Base-by-base conservation (phyloP, 2,797 vertebrate genomes). In the Helostoma temminkii region DNA sequence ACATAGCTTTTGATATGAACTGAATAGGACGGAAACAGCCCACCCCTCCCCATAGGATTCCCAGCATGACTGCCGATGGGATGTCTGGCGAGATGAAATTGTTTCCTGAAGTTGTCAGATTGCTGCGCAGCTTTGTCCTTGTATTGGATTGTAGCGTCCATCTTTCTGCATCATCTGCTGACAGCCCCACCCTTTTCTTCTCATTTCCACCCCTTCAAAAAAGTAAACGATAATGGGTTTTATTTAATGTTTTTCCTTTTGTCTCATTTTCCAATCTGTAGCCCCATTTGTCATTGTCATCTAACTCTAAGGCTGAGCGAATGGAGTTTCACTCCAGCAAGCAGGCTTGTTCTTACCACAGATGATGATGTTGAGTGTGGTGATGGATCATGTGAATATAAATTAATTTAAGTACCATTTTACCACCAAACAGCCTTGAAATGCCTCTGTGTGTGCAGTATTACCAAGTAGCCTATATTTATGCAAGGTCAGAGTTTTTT, bases 201-300 rank as follows among this genome's bases (percentile, higher is more conserved):
- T 83, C 87, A 87, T 89, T 87, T 82, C 79, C 78, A 76, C 78
- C 71, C 74, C 59, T 86, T 85, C 60, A 82, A 77, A 88, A 80
- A 84, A 87, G 67, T 72, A 81, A 89, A 84, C 74, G 80, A 85
- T 88, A 92, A 90, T 90, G 82, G 88, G 73, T 92, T 92, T 92
- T 92, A 91, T 92, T 92, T 91, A 88, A 91, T 91, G 90, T 91
- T 92, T 91, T 91, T 87, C 82, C 81, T 70, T 89, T 91, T 91
- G 89, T 93, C 89, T 92, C 89, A 83, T 91, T 91, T 90, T 88
- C 85, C 85, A 90, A 91, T 92, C 90, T 85, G 68, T 41, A 26
- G 83, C 67, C 66, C 86, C 90, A 92, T 93, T 92, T 88, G 86
- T 93, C 91, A 91, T 47, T 88, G 92, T 92, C 90, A 88, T 78